Percentiles rank a stretch among this genome's conserved stretches.
These are phyloP conservation scores for Pedionomus torquatus DNA, from an alignment of 2,113 vertebrate species.

Conservation along the genomic window DNA sequence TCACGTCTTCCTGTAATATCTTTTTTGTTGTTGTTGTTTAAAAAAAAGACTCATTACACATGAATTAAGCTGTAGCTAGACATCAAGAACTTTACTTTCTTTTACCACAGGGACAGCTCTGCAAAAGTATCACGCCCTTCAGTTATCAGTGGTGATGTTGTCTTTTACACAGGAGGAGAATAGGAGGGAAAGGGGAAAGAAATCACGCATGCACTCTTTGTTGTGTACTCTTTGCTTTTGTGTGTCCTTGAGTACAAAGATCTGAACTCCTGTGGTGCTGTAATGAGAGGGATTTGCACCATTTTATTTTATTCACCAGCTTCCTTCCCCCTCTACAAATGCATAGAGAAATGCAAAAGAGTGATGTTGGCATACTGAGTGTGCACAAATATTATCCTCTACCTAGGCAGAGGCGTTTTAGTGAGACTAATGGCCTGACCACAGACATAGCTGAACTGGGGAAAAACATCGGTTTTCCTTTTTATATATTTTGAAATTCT, in stretches of 20 bases:
- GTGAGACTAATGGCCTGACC: neutral
- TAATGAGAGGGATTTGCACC: neutral
- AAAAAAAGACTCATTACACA: neutral
- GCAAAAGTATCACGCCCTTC: neutral
- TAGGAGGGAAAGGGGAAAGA: neutral
- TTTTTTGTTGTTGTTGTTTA: neutral
- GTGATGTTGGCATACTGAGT: neutral
- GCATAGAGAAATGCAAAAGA: neutral
- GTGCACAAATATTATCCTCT: neutral
- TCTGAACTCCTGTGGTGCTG: neutral
- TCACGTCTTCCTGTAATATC: neutral
- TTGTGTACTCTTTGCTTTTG: too few relatives aligned
- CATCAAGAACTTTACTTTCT: neutral
- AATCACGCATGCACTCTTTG: rapidly evolving
- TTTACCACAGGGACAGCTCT: neutral
- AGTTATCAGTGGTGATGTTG: neutral
- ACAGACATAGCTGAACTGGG: neutral
- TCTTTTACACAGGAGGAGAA: neutral
- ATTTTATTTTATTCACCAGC: neutral
- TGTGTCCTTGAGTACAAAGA: neutral
- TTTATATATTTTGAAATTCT: neutral
- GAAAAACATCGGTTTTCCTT: neutral
- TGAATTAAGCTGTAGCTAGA: neutral
- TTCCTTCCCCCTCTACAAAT: neutral
- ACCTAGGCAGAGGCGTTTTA: neutral